Evolutionary conservation across 2,797 vertebrate genomes (phyloP).

Genomic region (Phoeniculus purpureus): DNA sequence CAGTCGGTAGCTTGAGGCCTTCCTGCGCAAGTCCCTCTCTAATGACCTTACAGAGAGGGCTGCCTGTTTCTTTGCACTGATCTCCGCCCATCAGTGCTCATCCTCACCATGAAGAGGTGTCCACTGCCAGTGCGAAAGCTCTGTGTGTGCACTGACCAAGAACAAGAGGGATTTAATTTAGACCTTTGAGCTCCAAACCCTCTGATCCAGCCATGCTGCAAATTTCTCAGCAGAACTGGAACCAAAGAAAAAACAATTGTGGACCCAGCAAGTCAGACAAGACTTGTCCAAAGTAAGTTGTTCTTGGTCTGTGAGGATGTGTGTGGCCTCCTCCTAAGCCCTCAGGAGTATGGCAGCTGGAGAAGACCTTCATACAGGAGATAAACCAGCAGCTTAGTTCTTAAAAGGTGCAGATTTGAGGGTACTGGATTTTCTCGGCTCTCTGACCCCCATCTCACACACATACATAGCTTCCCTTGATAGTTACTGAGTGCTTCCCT

Average conservation of each 20-base stretch:
- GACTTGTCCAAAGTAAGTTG: background rate
- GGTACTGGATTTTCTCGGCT: background rate
- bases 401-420: background rate
- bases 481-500: background rate
- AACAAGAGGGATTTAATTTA: background rate
- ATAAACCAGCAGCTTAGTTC: background rate
- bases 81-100: background rate
- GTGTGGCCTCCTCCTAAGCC: background rate
- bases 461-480: background rate
- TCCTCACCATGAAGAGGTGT: background rate
- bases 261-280: accelerated
- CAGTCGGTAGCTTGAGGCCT: background rate
- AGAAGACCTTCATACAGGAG: background rate
- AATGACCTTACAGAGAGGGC: background rate
- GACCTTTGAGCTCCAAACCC: background rate
- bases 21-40: background rate
- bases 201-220: background rate
- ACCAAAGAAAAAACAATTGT: background rate
- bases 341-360: background rate
- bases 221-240: background rate
- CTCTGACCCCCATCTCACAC: background rate
- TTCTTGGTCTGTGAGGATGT: background rate
- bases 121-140: background rate
- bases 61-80: background rate
- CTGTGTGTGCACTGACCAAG: background rate